phyloP scores from a whole-genome alignment of 2,888 invertebrate genomes.

The Melinaea marsaeus region DNA sequence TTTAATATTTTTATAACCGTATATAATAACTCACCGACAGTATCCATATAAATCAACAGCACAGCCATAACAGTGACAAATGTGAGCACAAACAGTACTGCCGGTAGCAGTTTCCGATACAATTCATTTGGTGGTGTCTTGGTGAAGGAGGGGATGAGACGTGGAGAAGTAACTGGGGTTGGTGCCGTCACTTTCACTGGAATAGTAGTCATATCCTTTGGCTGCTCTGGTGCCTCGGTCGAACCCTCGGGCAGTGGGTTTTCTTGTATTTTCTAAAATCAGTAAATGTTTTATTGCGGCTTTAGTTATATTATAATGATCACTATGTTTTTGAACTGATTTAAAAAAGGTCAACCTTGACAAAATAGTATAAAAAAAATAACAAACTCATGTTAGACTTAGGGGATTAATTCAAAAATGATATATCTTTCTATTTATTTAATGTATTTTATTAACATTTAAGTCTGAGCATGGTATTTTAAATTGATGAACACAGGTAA shows the following conservation, averaged over 20 bases:
- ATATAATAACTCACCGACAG: conserved; percentile 80
- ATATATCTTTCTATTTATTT: no score
- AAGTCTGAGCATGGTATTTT: no score
- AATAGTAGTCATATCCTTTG: conserved; percentile 38
- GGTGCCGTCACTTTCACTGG: conserved; percentile 35
- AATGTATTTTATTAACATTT: no score
- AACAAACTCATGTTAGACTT: no score
- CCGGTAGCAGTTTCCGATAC: conserved; percentile 79
- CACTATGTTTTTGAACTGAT: no score
- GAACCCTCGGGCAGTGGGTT: conserved; percentile 34
- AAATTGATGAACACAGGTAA: no score
- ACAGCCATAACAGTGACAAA: conserved; percentile 89
- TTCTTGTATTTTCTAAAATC: conserved; percentile 55
- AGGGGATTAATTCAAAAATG: no score
- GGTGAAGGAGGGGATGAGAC: conserved; percentile 53
- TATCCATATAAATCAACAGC: conserved; percentile 88
- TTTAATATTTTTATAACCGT: not conserved
- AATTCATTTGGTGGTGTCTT: conserved; percentile 67
- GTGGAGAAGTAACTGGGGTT: conserved; percentile 36
- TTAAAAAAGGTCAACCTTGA: no score
- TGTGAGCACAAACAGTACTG: conserved; percentile 85
- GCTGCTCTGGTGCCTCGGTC: conserved; percentile 37
- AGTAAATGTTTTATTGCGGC: not conserved
- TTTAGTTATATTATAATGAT: not conserved
- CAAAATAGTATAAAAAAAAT: no score